Evolutionary conservation across 2,797 vertebrate genomes (phyloP), one percentile per base, ranked within the genome.

Genomic region (Galagoides demidoff): DNA sequence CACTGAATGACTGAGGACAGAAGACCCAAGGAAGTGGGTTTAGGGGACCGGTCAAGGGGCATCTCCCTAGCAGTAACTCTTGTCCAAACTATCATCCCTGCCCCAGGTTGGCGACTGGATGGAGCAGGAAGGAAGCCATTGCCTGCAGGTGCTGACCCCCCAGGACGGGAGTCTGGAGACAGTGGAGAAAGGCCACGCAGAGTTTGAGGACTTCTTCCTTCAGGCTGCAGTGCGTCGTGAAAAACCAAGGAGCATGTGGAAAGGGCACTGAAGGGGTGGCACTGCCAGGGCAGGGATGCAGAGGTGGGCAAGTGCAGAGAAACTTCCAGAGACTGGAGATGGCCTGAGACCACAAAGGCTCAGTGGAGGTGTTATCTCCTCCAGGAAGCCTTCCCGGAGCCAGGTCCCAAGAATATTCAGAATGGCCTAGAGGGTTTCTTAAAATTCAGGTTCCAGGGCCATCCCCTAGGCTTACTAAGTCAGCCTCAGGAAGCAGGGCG

Each of bases 61-160:
- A 0, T 45, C 34, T 29, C 37, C 71, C 45, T 20, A 59, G 52
- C 63, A 37, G 17, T 64, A 0, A 0, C 25, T 79, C 94, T 70
- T 37, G 12, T 19, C 29, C n/a, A 17, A 5, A 45, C 61, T 49
- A 39, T 1, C 0, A 8, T 71, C 39, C 45, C 0, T 91, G 61
- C 82, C 88, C 45, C 98, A 99, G 99, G 98, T 99, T 89, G 98
- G 98, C 12, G 84, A 93, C 64, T 99, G 99, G 99, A 99, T 99
- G 97, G 99, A 98, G 0, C 96, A 97, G 76, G 99, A 99, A 92
- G 99, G 99, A 0, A 99, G 98, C 0, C 96, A 83, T 0, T 97
- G 92, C 89, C 98, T 99, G 94, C 98, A 96, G 71, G 98, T 98
- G 25, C 98, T 98, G 95, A 98, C 96, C 17, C 61, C 98, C 0